Evolutionary conservation across 2,888 invertebrate genomes (phyloP), one percentile per base, ranked within the genome.

Genomic region (Proisotoma minuta): DNA sequence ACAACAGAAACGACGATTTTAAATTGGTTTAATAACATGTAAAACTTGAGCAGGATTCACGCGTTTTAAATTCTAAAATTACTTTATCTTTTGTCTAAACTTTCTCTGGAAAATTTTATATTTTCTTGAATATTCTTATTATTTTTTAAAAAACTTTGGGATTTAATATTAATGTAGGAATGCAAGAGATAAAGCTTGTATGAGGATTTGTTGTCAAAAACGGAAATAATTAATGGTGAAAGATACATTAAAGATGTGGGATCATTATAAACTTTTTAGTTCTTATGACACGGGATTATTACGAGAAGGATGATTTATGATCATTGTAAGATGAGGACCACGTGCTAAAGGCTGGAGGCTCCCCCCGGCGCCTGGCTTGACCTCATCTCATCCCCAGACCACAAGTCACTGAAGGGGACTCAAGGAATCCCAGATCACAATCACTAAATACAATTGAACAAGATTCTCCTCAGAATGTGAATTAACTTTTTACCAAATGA

Each of bases 281-380:
- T 26, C 5, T 29, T 28, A 28, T 51, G 49, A 51, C 39, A 27
- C 26, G 51, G 40, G 23, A 56, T 20, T 22, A 18, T 60, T 54
- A 49, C 49, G 48, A 68, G 53, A 52, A 40, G 51, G 67, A 70
- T 72, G 72, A 72, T 72, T 72, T 72, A 72, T 72, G 68, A 64
- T 66, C 27, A 20, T 54, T 54, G 62, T 60, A 62, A 63, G n/a
- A n/a, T n/a, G 49, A 62, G 56, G 60, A 70, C 69, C 72, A 72
- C 72, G 72, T 72, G 72, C 72, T 72, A 59, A n/a, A n/a, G n/a
- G n/a, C 39, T 18, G 3, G 28, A 49, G 58, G 50, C 52, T 4
- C 68, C 72, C 69, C 69, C 72, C 72, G 62, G 67, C 26, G 65
- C 65, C 57, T 52, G 51, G 27, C 65, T n/a, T n/a, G 72, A 72